Base-by-base conservation (phyloP, 53 echinoderm and acorn worm species). In the Hippasteria phrygiana region DNA sequence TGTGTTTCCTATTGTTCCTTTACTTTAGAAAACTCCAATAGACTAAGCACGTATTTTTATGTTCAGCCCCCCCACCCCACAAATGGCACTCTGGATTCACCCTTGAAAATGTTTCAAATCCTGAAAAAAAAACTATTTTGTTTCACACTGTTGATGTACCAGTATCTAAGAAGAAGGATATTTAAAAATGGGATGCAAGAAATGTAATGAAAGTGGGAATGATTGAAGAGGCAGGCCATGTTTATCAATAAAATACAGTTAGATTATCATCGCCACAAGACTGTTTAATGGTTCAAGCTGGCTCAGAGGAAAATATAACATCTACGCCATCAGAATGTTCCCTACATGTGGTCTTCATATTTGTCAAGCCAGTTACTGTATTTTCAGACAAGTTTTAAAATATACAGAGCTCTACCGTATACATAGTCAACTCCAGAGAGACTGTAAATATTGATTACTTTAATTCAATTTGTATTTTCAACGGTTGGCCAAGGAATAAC, bases 381-480 rank as follows among this genome's bases (percentile, higher is more conserved):
- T n/a, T n/a, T 14, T 17, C 51, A 17, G 16, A 51, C 54, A 54
- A 16, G 20, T 18, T 54, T 54, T 20, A 11, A 54, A 54, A 54
- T 54, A 20, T 17, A 54, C 18, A 3, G 26, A 2, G 20, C 26
- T 59, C 59, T 59, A n/a, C n/a, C n/a, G n/a, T n/a, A 59, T 17
- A 59, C 32, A 67, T 67, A 67, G 37, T 35, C 67, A 67, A 67
- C 67, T 67, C 37, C 3, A 35, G 34, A 34, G 17, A 55, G 18
- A 55, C 3, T 20, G 2, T 2, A 55, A 59, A 59, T 26, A 59
- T 26, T 18, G 32, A 67, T 67, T 3, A 67, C 5, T 26, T 67
- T 67, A 35, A 67, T 26, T 67, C 34, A 67, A 67, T 67, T 67
- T 67, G 37, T 11, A 33, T 28, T 37, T 67, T 67, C 36, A 67